phyloP scores from a whole-genome alignment of 2,113 vertebrate genomes.

The Azemiops feae region DNA sequence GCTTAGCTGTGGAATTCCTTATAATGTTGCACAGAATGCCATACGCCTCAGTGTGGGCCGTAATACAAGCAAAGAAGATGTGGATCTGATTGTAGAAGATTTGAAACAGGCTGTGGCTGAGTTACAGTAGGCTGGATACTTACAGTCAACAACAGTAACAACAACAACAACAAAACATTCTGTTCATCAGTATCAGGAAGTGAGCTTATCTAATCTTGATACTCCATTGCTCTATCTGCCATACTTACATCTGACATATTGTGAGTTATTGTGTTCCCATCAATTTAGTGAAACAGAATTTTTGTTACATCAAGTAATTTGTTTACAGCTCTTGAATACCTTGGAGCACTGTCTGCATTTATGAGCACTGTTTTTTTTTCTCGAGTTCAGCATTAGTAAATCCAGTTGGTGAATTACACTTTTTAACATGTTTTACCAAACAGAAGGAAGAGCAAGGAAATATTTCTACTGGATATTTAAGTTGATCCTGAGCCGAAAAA shows the following conservation, averaged over 20 bases:
- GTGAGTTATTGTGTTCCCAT: neutral
- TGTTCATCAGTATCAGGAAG: neutral
- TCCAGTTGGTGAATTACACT: neutral
- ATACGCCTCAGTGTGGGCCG: constrained; percentile 89
- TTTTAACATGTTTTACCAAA: neutral
- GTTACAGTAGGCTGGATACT: constrained; percentile 62
- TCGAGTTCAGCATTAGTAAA: neutral
- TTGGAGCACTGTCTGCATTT: neutral
- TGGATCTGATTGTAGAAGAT: constrained; percentile 86
- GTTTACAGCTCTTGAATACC: neutral
- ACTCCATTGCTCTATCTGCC: neutral
- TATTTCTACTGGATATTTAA: neutral
- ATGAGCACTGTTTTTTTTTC: neutral
- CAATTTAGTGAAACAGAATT: neutral
- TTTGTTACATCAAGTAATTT: neutral
- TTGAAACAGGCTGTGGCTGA: constrained; percentile 76
- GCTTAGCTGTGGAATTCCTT: constrained; percentile 82
- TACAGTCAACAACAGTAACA: neutral
- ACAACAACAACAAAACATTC: neutral
- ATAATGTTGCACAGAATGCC: constrained; percentile 79
- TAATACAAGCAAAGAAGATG: constrained; percentile 75
- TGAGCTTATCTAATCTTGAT: neutral
- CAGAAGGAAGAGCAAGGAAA: neutral
- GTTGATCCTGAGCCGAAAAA: neutral
- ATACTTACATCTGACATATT: neutral